phyloP scores from a whole-genome alignment of 2,113 vertebrate genomes.

The Triplophysa dalaica region DNA sequence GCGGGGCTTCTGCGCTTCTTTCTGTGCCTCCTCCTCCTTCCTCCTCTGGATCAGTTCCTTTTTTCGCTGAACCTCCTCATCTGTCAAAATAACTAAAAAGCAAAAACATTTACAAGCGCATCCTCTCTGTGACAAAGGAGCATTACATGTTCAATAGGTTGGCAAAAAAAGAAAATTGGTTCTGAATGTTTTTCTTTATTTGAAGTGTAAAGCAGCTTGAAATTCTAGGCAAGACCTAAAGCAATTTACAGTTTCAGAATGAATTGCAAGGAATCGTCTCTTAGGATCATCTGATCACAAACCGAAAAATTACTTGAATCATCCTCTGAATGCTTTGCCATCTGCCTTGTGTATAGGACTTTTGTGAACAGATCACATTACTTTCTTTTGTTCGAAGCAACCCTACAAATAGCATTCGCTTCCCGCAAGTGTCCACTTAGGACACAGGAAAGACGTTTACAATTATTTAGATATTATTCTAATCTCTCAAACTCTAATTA shows the following conservation, averaged over 20 bases:
- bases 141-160: too few relatives aligned
- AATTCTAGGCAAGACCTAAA: not conserved
- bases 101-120: not conserved
- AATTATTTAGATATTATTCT: not conserved
- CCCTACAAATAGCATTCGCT: not conserved
- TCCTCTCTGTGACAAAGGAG: not conserved
- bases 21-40: constrained; percentile 92
- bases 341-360: not conserved
- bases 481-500: not conserved
- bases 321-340: not conserved
- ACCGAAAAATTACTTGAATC: not conserved
- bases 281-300: not conserved
- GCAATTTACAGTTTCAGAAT: constrained; percentile 8
- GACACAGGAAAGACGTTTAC: too few relatives aligned
- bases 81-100: constrained; percentile 88
- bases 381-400: not conserved
- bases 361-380: constrained; percentile 1
- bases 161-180: too few relatives aligned
- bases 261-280: not conserved
- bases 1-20: constrained; percentile 84
- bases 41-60: constrained; percentile 91
- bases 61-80: constrained; percentile 96
- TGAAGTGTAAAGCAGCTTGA: not conserved
- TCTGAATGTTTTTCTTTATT: too few relatives aligned
- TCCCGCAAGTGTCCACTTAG: not conserved